These are phyloP conservation scores for Delia radicum DNA, from an alignment of 1,140 invertebrate genomes.

Conservation along the genomic window DNA sequence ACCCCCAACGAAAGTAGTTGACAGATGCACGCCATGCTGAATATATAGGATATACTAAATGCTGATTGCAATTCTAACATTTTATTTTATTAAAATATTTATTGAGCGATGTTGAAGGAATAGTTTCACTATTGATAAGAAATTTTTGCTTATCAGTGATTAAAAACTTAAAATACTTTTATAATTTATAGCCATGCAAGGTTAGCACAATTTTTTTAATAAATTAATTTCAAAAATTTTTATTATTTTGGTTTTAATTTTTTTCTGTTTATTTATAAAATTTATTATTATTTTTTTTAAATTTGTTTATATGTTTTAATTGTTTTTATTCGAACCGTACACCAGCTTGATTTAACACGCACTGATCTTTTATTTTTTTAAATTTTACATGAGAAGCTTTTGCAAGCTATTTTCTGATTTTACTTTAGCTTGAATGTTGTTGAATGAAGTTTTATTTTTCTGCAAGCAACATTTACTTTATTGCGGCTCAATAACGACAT, in stretches of 20 bases:
- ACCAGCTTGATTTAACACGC: not conserved
- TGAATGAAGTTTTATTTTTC: not conserved
- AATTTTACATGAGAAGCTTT: not conserved
- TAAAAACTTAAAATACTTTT: not conserved
- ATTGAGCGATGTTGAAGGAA: no score
- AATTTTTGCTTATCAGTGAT: not conserved
- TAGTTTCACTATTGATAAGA: no score
- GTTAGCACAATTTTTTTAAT: not conserved
- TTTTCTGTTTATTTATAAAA: not conserved
- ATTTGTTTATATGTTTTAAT: not conserved
- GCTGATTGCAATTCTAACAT: slow-evolving; percentile 35
- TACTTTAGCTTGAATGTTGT: not conserved
- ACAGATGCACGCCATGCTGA: slow-evolving; percentile 48
- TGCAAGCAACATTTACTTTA: not conserved
- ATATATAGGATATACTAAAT: slow-evolving; percentile 38
- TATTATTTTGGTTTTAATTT: no score
- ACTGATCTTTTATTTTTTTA: not conserved
- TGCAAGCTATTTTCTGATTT: not conserved
- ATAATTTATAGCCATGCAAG: not conserved
- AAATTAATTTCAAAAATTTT: not conserved
- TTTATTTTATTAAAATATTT: not conserved
- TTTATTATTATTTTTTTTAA: not conserved
- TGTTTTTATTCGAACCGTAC: not conserved
- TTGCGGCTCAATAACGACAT: not conserved
- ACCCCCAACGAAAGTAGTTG: slow-evolving; percentile 39